Conservation (phyloP, 2,797 vertebrate genomes). For the Pteronotus mesoamericanus region DNA sequence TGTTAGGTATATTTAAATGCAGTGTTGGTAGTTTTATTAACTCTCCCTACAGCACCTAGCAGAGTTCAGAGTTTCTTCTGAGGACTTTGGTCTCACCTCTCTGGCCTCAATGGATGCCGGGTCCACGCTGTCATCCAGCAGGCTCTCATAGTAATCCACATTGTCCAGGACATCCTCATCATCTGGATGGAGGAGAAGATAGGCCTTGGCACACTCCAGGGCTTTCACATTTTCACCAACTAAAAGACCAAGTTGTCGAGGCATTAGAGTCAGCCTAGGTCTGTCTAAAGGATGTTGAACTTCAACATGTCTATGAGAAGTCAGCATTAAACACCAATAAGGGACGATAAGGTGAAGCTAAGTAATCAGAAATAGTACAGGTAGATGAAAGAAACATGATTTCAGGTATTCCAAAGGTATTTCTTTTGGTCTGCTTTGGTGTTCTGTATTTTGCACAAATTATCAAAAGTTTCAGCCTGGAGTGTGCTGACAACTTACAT, state of each 20-base stretch:
- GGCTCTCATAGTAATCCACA: conserved; percentile 86
- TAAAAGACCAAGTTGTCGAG: conserved; percentile 67
- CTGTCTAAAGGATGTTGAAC: background rate
- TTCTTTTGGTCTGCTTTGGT: background rate
- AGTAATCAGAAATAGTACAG: background rate
- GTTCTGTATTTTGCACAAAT: background rate
- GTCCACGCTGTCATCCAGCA: conserved; percentile 79
- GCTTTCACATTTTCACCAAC: conserved; percentile 87
- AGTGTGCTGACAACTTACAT: background rate
- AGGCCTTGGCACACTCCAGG: conserved; percentile 89
- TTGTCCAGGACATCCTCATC: conserved; percentile 93
- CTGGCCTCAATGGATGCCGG: conserved; percentile 82
- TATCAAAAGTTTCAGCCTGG: background rate
- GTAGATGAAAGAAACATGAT: background rate
- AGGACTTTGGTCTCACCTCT: conserved; percentile 83
- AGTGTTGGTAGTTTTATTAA: background rate
- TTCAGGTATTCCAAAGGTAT: background rate
- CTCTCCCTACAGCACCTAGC: background rate
- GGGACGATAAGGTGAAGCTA: background rate
- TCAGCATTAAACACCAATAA: background rate
- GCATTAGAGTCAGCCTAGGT: background rate
- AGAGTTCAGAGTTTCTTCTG: background rate
- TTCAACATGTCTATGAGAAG: background rate
- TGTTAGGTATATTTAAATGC: background rate
- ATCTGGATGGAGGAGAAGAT: conserved; percentile 91